Evolutionary conservation across 2,113 vertebrate genomes (phyloP).

Genomic region (Calidris pygmaea): DNA sequence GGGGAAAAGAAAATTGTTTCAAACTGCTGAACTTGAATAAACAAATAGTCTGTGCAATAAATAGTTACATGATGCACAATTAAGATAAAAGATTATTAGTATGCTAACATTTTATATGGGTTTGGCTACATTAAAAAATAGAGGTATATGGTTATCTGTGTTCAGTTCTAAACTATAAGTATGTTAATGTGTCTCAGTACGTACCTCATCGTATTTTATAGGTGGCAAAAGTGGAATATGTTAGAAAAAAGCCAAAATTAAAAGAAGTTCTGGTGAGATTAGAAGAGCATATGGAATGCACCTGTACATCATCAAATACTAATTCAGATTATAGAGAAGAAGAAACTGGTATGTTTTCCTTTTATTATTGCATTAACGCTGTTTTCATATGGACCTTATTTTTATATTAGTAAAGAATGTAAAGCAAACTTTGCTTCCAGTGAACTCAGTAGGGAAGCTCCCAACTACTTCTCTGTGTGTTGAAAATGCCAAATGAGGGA

Average conservation of each 20-base stretch:
- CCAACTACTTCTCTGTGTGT: background rate
- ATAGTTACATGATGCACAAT: constrained; percentile 37
- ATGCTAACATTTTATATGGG: constrained; percentile 26
- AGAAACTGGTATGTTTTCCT: constrained; percentile 86
- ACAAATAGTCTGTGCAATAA: constrained; percentile 43
- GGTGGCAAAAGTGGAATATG: constrained; percentile 98
- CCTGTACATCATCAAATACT: constrained; percentile 85
- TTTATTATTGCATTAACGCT: constrained; percentile 56
- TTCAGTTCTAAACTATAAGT: constrained; percentile 43
- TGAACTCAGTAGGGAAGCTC: background rate
- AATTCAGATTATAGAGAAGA: constrained; percentile 88
- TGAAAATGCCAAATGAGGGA: constrained; percentile 2
- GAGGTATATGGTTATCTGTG: constrained; percentile 7
- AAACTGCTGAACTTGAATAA: constrained; percentile 47
- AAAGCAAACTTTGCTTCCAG: background rate
- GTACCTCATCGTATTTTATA: constrained; percentile 62
- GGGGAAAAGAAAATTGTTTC: constrained; percentile 29
- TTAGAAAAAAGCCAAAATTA: constrained; percentile 93
- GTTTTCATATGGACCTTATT: constrained; percentile 35
- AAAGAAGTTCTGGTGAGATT: constrained; percentile 96
- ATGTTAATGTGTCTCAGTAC: constrained; percentile 42
- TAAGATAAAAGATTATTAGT: constrained; percentile 54
- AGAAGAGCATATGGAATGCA: constrained; percentile 97
- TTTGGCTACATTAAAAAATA: constrained; percentile 44
- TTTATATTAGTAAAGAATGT: constrained; percentile 7